These are phyloP conservation scores for Streblospio benedicti DNA, from an alignment of 1,140 invertebrate genomes.

Conservation along the genomic window DNA sequence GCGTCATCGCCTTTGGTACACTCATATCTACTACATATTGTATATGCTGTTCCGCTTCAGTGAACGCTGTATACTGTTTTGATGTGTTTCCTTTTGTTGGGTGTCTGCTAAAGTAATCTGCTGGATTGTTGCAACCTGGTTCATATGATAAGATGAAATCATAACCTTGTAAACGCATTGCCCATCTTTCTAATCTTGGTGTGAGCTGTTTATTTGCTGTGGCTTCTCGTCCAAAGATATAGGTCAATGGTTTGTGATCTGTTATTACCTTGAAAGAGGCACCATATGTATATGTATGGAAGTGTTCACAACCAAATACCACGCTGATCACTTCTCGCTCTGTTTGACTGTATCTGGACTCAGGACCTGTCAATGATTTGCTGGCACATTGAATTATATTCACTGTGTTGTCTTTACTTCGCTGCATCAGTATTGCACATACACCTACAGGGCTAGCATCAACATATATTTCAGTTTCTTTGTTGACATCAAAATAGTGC, in stretches of 20 bases:
- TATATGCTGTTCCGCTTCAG: too few relatives aligned
- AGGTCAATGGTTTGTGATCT: slow-evolving; percentile 18
- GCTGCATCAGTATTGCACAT: slow-evolving; percentile 45
- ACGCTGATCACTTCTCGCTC: slow-evolving; percentile 19
- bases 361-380: slow-evolving; percentile 34
- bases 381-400: slow-evolving; percentile 31
- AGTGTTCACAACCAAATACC: slow-evolving; percentile 17
- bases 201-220: background rate
- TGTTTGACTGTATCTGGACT: slow-evolving; percentile 15
- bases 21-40: too few relatives aligned
- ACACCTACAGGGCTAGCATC: slow-evolving; percentile 34
- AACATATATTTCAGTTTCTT: slow-evolving; percentile 22
- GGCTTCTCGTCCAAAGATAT: background rate
- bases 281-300: slow-evolving; percentile 17
- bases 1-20: too few relatives aligned
- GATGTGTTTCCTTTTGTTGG: too few relatives aligned
- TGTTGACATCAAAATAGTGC: slow-evolving; percentile 24
- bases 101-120: background rate
- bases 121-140: background rate
- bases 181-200: background rate
- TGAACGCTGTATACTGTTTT: too few relatives aligned
- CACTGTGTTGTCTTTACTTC: slow-evolving; percentile 43
- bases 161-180: slow-evolving; percentile 4
- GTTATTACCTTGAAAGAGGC: slow-evolving; percentile 13
- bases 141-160: background rate